A percentile compares a stretch with the other conserved stretches of the same genome.
These are phyloP conservation scores for Cyclina sinensis DNA, from an alignment of 1,140 invertebrate species.

Conservation along the genomic window DNA sequence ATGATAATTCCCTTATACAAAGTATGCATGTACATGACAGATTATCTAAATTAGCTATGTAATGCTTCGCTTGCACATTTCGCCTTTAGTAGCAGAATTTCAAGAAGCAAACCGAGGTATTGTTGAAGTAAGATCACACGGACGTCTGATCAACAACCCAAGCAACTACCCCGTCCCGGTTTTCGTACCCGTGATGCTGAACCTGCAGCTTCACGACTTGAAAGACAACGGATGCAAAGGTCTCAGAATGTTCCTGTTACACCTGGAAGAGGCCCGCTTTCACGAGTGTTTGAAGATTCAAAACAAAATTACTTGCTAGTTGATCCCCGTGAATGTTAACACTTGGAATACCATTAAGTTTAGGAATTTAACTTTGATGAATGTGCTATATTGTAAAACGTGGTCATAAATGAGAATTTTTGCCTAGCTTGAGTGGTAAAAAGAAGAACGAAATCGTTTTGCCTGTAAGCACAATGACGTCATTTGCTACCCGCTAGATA, in stretches of 20 bases:
- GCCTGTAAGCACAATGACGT: too few relatives aligned
- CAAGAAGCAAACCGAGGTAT: slow-evolving; percentile 17
- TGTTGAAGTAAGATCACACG: neutral
- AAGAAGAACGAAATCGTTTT: too few relatives aligned
- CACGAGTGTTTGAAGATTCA: neutral
- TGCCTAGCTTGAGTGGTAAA: too few relatives aligned
- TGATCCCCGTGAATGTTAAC: too few relatives aligned
- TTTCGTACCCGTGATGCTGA: neutral
- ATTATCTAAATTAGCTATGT: neutral
- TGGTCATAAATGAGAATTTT: too few relatives aligned
- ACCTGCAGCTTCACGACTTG: neutral
- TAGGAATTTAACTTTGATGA: too few relatives aligned
- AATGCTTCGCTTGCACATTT: slow-evolving; percentile 1
- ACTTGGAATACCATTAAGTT: too few relatives aligned
- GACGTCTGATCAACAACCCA: neutral
- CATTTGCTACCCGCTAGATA: too few relatives aligned
- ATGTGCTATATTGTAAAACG: too few relatives aligned
- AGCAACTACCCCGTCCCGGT: neutral
- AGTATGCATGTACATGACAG: neutral
- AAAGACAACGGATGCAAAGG: neutral
- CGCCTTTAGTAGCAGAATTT: slow-evolving; percentile 25
- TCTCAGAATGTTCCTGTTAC: too few relatives aligned
- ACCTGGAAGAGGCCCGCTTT: neutral
- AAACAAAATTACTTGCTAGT: too few relatives aligned
- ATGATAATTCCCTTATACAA: too few relatives aligned